Conservation (phyloP, 2,113 vertebrate species). For the Hyaena hyaena region DNA sequence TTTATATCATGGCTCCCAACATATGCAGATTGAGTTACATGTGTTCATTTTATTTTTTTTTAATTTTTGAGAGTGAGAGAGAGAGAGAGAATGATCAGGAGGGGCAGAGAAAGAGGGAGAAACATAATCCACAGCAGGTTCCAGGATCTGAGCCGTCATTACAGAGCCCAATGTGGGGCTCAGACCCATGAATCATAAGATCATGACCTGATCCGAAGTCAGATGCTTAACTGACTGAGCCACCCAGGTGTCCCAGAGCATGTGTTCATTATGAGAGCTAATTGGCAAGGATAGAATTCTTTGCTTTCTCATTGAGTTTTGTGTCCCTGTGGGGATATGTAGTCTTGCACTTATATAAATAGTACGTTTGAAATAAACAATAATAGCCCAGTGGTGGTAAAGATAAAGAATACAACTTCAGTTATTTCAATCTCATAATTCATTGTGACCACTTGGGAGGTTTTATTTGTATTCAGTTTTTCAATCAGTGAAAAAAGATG, state of each 20-base stretch:
- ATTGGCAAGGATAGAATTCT: neutral
- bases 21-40: neutral
- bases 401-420: neutral
- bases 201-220: too few species aligned
- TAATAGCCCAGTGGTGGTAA: neutral
- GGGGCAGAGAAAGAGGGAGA: too few species aligned
- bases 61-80: too few species aligned
- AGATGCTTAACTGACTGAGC: too few species aligned
- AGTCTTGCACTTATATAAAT: neutral
- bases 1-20: neutral
- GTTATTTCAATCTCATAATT: neutral
- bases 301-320: neutral
- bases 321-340: too few species aligned
- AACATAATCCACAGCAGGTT: too few species aligned
- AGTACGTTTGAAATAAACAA: neutral
- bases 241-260: too few species aligned
- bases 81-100: too few species aligned
- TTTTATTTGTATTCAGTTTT: neutral
- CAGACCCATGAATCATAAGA: too few species aligned
- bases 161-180: too few species aligned
- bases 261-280: neutral
- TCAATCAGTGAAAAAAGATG: neutral
- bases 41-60: neutral
- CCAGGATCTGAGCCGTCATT: too few species aligned
- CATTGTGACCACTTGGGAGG: neutral